phyloP scores from a whole-genome alignment of 2,888 invertebrate genomes.

The Leptarthrus brevirostris region DNA sequence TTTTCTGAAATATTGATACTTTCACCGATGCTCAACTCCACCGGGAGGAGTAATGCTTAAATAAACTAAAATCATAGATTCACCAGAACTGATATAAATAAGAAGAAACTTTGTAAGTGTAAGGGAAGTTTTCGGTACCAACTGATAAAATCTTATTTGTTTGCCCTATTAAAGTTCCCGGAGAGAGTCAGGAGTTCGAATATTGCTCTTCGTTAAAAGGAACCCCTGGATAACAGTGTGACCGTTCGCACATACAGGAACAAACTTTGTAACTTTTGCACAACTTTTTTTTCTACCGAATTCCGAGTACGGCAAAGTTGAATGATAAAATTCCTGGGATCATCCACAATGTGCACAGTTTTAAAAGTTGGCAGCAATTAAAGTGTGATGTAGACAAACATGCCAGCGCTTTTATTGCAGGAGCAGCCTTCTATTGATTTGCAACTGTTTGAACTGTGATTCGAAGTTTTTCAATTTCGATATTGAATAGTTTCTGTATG shows the following conservation, averaged over 20 bases:
- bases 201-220: slow-evolving; percentile 11
- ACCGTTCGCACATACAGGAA: slow-evolving; percentile 1
- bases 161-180: slow-evolving; percentile 4
- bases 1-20: too few relatives aligned
- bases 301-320: background rate
- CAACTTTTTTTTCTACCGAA: slow-evolving; percentile 6
- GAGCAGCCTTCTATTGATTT: slow-evolving; percentile 16
- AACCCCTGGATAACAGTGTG: background rate
- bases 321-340: slow-evolving; percentile 32
- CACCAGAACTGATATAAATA: background rate
- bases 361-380: slow-evolving; percentile 31
- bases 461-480: slow-evolving; percentile 46
- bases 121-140: background rate
- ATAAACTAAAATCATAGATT: background rate
- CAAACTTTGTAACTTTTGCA: slow-evolving; percentile 13
- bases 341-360: slow-evolving; percentile 15
- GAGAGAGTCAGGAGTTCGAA: background rate
- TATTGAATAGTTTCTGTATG: slow-evolving; percentile 36
- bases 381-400: slow-evolving; percentile 34
- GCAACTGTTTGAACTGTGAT: slow-evolving; percentile 17
- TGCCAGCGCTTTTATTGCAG: background rate
- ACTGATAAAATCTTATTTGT: slow-evolving; percentile 4
- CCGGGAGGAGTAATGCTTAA: too few relatives aligned
- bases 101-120: slow-evolving; percentile 3
- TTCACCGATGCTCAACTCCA: too few relatives aligned